Base-by-base conservation (phyloP, 2,888 invertebrate genomes). In the Apodemia mormo region DNA sequence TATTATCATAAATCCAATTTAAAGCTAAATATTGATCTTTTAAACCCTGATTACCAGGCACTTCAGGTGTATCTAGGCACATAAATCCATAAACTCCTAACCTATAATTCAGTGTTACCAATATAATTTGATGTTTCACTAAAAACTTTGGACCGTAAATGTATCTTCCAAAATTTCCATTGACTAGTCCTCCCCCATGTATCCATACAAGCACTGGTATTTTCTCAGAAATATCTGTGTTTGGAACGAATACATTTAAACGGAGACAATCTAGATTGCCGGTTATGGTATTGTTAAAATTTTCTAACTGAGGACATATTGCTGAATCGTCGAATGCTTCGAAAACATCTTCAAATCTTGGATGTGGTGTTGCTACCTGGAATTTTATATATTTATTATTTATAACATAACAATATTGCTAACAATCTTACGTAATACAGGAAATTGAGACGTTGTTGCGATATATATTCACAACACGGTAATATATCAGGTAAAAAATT, bases 71-170 rank as follows among this genome's bases (percentile, higher is more conserved):
- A 43, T 83, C 82, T 10, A 85, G 72, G 71, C 81, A 81, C 12
- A 85, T 77, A 69, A 85, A 75, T 8, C 75, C 75, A 66, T 69
- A 74, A 1, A 65, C 56, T 1, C 72, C 86, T 0, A 89, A 76
- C 67, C 90, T 81, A 70, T 86, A 89, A 73, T 89, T 90, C 3
- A 89, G 70, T 1, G 89, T 87, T 0, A 90, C 90, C 52, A 90
- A 37, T 65, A 71, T 69, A 12, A 89, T 76, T 10, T 78, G 77
- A 8, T 84, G 79, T 75, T 79, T 74, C 69, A 76, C 78, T 68
- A 84, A 79, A 77, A 81, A 80, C 72, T 76, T 79, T 29, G 82
- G 79, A 5, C 79, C 83, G 43, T 82, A 83, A 0, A 49, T 0
- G 10, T 71, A 66, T 68, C 81, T 75, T 0, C 80, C 81, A 9